These are phyloP conservation scores for Diogma glabrata DNA, from an alignment of 2,888 invertebrate genomes.

Conservation along the genomic window DNA sequence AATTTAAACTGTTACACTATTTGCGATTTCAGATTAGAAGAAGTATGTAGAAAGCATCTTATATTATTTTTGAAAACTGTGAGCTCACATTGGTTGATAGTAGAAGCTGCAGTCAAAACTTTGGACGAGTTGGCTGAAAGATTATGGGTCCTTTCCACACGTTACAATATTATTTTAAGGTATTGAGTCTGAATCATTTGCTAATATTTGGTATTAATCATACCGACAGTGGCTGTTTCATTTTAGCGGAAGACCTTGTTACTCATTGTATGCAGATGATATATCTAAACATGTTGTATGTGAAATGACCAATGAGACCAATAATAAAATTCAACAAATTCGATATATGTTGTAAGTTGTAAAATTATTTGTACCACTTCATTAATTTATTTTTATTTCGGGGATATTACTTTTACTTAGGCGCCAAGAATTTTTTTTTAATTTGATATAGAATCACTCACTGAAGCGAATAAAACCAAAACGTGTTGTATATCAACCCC, in stretches of 20 bases:
- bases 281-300: slow-evolving; percentile 4
- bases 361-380: too few relatives aligned
- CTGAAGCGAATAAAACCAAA: too few relatives aligned
- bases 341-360: neutral
- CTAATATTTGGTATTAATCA: neutral
- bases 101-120: neutral
- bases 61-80: neutral
- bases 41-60: neutral
- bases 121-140: neutral
- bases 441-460: too few relatives aligned
- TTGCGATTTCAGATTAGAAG: neutral
- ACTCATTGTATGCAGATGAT: slow-evolving; percentile 1
- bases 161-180: slow-evolving; percentile 5
- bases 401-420: too few relatives aligned
- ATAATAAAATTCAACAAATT: slow-evolving; percentile 2
- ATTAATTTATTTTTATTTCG: too few relatives aligned
- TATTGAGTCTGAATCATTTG: neutral
- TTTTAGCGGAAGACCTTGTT: slow-evolving; percentile 3
- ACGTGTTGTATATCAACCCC: too few relatives aligned
- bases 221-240: neutral
- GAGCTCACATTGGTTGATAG: neutral
- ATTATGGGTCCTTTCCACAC: slow-evolving; percentile 1
- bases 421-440: too few relatives aligned
- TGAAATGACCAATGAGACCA: slow-evolving; percentile 3
- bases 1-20: neutral